Percentiles rank a stretch among this genome's conserved stretches.
Conservation (phyloP, 1,140 invertebrate genomes). For the Brachionus sp. region DNA sequence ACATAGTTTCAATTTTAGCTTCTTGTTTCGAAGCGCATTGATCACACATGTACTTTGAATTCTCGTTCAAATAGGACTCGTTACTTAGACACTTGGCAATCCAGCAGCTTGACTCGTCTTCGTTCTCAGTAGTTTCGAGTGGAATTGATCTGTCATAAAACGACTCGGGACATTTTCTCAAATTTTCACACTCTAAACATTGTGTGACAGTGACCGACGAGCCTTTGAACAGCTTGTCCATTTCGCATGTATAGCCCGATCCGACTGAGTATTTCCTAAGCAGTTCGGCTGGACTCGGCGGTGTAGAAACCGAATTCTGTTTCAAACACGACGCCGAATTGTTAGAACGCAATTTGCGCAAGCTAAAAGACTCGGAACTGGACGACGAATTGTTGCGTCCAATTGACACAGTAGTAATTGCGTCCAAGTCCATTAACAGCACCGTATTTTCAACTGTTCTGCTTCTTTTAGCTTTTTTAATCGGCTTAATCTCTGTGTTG, state of each 20-base stretch:
- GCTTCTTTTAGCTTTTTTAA: background rate
- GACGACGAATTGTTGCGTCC: background rate
- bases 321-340: background rate
- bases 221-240: conserved; percentile 32
- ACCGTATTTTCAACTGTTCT: background rate
- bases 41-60: conserved; percentile 34
- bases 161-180: conserved; percentile 36
- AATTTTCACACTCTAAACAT: conserved; percentile 36
- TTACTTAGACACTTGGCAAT: conserved; percentile 21
- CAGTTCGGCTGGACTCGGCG: conserved; percentile 4
- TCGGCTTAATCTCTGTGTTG: background rate
- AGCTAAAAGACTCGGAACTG: background rate
- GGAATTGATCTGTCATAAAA: conserved; percentile 19
- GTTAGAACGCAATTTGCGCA: background rate
- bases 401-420: background rate
- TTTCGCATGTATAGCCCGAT: background rate
- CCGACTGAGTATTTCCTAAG: background rate
- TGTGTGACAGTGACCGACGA: conserved; percentile 23
- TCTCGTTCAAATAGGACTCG: conserved; percentile 38
- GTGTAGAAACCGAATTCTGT: background rate
- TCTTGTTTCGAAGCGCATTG: conserved; percentile 36
- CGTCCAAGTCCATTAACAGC: background rate
- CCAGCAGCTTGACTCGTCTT: conserved; percentile 25
- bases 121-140: conserved; percentile 11
- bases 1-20: background rate